Evolutionary conservation across 1,140 invertebrate species (phyloP).

Genomic region (Heliconius hermathena): DNA sequence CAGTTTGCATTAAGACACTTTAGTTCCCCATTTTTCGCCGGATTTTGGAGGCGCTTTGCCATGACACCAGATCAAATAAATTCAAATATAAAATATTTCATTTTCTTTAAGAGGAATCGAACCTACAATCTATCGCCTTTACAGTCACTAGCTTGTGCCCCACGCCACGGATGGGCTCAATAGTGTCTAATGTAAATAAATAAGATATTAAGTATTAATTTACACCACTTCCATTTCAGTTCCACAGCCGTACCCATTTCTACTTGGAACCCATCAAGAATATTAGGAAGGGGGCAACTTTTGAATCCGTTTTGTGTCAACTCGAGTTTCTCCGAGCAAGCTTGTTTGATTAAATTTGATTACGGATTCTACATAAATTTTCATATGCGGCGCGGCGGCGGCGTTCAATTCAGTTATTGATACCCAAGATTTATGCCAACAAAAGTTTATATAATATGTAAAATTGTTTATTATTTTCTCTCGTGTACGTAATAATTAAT

Average conservation of each 20-base stretch:
- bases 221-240: not conserved
- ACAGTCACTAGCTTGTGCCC: too few species aligned
- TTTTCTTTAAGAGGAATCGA: too few species aligned
- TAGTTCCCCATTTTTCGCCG: too few species aligned
- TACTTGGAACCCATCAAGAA: constrained; percentile 35
- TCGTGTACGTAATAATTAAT: not conserved
- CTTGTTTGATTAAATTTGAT: constrained; percentile 38
- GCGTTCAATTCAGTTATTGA: constrained; percentile 30
- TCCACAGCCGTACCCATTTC: constrained; percentile 2
- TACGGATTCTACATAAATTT: constrained; percentile 30
- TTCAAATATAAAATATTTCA: too few species aligned
- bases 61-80: too few species aligned
- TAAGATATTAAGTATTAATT: not conserved
- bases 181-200: too few species aligned
- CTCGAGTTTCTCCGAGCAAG: constrained; percentile 22
- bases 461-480: not conserved
- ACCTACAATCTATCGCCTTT: too few species aligned
- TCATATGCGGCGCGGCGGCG: constrained; percentile 17
- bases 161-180: too few species aligned
- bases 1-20: too few species aligned
- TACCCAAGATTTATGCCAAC: constrained; percentile 22
- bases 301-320: constrained; percentile 38
- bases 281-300: constrained; percentile 35
- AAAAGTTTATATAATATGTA: not conserved
- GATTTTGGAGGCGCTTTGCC: too few species aligned